These are phyloP conservation scores for Corythoichthys intestinalis DNA, from an alignment of 2,113 vertebrate genomes.

Conservation along the genomic window DNA sequence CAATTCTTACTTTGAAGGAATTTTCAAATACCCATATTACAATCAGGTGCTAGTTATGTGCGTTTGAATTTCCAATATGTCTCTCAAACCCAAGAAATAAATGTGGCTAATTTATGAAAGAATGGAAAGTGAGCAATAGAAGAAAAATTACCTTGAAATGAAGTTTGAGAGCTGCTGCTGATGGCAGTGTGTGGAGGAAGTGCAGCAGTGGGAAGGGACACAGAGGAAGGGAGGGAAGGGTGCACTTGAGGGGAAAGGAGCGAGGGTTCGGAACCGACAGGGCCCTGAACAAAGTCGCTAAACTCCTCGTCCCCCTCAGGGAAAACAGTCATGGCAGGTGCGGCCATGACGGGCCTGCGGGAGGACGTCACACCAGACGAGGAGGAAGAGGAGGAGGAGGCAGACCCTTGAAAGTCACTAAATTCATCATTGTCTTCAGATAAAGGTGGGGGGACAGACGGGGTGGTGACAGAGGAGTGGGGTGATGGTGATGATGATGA, in stretches of 20 bases:
- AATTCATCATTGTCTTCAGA: conserved; percentile 87
- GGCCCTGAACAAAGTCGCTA: conserved; percentile 96
- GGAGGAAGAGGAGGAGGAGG: conserved; percentile 61
- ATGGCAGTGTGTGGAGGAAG: conserved; percentile 65
- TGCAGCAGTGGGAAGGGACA: conserved; percentile 65
- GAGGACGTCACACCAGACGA: conserved; percentile 58
- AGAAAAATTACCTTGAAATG: conserved; percentile 75
- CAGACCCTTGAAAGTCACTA: conserved; percentile 94
- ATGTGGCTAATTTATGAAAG: conserved; percentile 14
- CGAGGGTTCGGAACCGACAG: conserved; percentile 72
- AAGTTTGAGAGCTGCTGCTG: conserved; percentile 80
- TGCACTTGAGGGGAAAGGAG: conserved; percentile 47
- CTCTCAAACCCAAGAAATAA: background rate
- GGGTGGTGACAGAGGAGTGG: conserved; percentile 83
- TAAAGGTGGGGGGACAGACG: conserved; percentile 79
- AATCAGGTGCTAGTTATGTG: too few relatives aligned
- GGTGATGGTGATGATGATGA: conserved; percentile 87
- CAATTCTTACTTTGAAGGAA: too few relatives aligned
- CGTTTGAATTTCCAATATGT: too few relatives aligned
- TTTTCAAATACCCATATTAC: too few relatives aligned
- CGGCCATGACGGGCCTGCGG: conserved; percentile 56
- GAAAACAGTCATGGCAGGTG: conserved; percentile 69
- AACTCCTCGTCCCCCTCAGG: conserved; percentile 83
- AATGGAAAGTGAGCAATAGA: conserved; percentile 35
- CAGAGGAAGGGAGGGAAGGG: conserved; percentile 58